Base-by-base conservation (phyloP, 2,888 invertebrate species). In the Penaeus monodon region DNA sequence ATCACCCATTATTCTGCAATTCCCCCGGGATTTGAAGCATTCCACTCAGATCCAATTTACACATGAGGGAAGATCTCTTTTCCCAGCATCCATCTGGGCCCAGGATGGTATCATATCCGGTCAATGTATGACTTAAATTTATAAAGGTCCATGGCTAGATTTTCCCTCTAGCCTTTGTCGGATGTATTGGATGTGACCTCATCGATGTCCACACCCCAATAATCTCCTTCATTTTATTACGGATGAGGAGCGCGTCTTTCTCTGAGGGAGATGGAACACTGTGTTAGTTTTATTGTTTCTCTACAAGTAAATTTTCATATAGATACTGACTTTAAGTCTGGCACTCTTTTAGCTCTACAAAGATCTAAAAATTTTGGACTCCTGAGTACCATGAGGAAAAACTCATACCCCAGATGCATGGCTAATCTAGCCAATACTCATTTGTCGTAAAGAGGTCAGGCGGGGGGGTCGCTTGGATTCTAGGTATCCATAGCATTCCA, bases 11-110 rank as follows among this genome's bases (percentile, higher is more conserved):
- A 91, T 96, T 95, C 92, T 97, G 96, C 91, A 99, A 94, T 93
- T 99, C 99, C 92, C 99, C 99, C 89, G 98, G n/a, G 95, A 93
- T 99, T 99, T 91, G 98, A 99, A n/a, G 99, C 99, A 92, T 99
- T 99, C 99, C 99, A 99, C 93, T 99, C 99, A 44, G 99, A 99
- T 73, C 99, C 99, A 89, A 99, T 94, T 93, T 98, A 99, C 65
- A 99, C 97, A 93, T 98, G 98, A 91, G 98, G 98, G 92, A 99
- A 98, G 91, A 99, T 98, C 93, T 97, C 95, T 0, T 99, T 98
- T 82, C 99, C n/a, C 98, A 88, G 98, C 96, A 93, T 99, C 99
- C 98, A 99, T 98, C 94, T 99, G 99, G n/a, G 8, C 99, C 98
- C 91, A 99, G 94, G 92, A 99, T 99, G 84, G 96, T 96, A 99